Base-by-base conservation (phyloP, 2,888 invertebrate genomes). In the Mythimna lalbum region DNA sequence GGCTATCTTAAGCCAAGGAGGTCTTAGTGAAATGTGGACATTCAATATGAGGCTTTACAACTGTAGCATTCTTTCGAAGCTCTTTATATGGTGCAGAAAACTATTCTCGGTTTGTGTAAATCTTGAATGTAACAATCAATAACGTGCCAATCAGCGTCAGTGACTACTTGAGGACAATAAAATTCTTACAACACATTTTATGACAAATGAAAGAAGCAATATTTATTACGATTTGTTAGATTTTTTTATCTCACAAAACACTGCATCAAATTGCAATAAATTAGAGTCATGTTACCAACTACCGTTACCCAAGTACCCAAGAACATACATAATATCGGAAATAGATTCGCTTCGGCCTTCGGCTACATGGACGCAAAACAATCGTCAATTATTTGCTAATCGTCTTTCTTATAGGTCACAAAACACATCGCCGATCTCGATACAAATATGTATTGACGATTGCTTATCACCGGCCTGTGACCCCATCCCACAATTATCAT, bases 391-490 rank as follows among this genome's bases (percentile, higher is more conserved):
- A 31, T 27, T 53, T 76, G 61, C 14, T 21, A 27, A 60, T 31
- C 47, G 23, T 10, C 9, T 74, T 56, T 56, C 9, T 43, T 50
- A n/a, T 39, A 75, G 23, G 49, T 55, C 47, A 10, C n/a, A 31
- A 31, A 57, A 49, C 47, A 47, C 77, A 59, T 60, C 12, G 10
- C 0, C 17, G 69, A 49, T 71, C 21, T 21, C 21, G 63, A 57
- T 59, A 61, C 62, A 53, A 68, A 57, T 66, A 61, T 63, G 39
- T 69, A 78, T 76, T 52, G 64, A 52, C 43, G 59, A 76, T 65
- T 43, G 57, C 21, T 84, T 84, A 84, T 83, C 83, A n/a, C 43
- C 73, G 80, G 78, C 82, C 81, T 80, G 61, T 78, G 80, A 85
- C 84, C 84, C 73, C 72, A 69, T 55, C 65, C 50, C 65, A 73